Evolutionary conservation across 1,140 invertebrate genomes (phyloP), one percentile per base, ranked within the genome.

Genomic region (Sinella curviseta): DNA sequence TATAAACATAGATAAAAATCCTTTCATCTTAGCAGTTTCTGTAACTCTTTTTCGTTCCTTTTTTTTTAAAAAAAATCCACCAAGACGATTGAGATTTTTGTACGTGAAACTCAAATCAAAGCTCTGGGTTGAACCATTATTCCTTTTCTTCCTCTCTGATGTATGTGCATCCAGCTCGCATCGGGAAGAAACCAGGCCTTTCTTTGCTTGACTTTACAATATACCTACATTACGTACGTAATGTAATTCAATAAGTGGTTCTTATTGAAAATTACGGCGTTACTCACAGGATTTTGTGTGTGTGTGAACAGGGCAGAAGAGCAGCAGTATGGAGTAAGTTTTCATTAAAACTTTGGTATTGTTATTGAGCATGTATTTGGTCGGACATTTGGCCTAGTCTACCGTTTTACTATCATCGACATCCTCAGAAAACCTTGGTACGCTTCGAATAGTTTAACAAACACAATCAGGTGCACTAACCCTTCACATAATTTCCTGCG

Each of bases 401-500:
- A 48, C 39, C 39, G 39, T 12, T 48, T 48, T 48, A 48, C 20
- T 20, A 48, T 48, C 20, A 48, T 48, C 8, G 20, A 48, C 39
- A 48, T 12, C 39, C 20, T 12, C 8, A 12, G 20, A 48, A 8
- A 48, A 12, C 20, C 39, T 48, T 12, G 39, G 39, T 48, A 48
- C 39, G 20, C 39, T 20, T 12, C 39, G 20, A 48, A 48, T 20
- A 20, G 39, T 48, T 48, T 8, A 48, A 48, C 39, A 48, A 48
- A 48, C 39, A 48, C 39, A 48, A 48, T 48, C 39, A 48, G 39
- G 39, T 48, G 20, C 39, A 48, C 20, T 48, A 48, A 26, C 24
- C 65, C 65, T 70, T 30, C 14, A 70, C 12, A 70, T 33, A 70
- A 70, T 70, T 70, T 70, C 65, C 65, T 70, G 26, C 30, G 65